Percentiles rank a stretch among this genome's conserved stretches.
These are phyloP conservation scores for Premnoplex brunnescens DNA, from an alignment of 2,797 vertebrate species.

Conservation along the genomic window DNA sequence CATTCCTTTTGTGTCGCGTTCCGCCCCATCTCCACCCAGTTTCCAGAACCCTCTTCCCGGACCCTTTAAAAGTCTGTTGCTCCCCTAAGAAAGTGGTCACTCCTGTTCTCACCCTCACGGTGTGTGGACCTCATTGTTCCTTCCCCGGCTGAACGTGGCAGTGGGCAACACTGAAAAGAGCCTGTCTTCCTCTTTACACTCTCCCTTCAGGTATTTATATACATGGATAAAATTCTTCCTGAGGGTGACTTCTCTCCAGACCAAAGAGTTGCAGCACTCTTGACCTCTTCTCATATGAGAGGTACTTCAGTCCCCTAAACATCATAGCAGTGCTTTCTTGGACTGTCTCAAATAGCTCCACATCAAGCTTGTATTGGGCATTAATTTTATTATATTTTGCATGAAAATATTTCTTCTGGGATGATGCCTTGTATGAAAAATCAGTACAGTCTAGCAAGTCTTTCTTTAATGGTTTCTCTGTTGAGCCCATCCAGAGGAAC, in stretches of 20 bases:
- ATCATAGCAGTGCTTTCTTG: background rate
- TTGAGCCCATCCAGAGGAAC: background rate
- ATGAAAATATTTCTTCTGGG: background rate
- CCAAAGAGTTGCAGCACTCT: background rate
- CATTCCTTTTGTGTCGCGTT: too few species aligned
- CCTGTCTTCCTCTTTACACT: background rate
- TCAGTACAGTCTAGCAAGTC: background rate
- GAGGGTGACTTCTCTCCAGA: background rate
- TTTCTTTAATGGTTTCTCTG: background rate
- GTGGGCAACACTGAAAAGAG: background rate
- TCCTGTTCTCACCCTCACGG: too few species aligned
- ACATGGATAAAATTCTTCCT: background rate
- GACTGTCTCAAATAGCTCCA: background rate
- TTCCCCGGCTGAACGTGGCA: too few species aligned
- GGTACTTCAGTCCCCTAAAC: background rate
- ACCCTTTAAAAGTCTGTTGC: too few species aligned
- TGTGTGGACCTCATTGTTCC: too few species aligned
- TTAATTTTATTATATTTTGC: background rate
- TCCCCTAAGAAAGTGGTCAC: too few species aligned
- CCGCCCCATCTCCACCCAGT: too few species aligned
- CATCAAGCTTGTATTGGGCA: background rate
- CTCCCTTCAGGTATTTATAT: background rate
- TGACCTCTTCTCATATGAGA: background rate
- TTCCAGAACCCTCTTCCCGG: too few species aligned
- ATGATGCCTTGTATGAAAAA: background rate